Conservation (phyloP, 2,113 vertebrate species). For the Pterocles gutturalis region DNA sequence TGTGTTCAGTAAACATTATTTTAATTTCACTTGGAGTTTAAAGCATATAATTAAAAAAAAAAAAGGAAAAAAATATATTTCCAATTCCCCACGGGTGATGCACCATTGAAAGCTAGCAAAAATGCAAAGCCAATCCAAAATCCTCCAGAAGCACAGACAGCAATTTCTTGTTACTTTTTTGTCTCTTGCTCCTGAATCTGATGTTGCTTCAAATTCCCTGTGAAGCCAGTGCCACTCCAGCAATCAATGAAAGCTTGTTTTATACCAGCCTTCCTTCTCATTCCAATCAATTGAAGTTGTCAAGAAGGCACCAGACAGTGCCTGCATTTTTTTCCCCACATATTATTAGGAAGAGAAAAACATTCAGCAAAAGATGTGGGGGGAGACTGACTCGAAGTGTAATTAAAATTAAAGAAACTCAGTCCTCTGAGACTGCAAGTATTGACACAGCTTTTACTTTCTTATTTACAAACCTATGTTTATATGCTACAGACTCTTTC, state of each 20-base stretch:
- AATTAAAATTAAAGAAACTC: conserved; percentile 33
- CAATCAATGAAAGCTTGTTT: conserved; percentile 59
- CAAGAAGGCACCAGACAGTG: conserved; percentile 35
- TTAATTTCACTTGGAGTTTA: neutral
- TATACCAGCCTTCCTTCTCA: conserved; percentile 38
- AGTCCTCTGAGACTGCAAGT: neutral
- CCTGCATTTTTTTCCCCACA: neutral
- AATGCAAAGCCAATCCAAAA: neutral
- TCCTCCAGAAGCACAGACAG: neutral
- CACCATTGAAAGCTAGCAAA: neutral
- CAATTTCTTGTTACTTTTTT: neutral
- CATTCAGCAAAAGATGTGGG: neutral
- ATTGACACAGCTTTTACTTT: neutral
- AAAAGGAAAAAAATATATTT: neutral
- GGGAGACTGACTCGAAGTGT: neutral
- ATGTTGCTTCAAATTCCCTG: conserved; percentile 40
- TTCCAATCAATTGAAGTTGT: conserved; percentile 64
- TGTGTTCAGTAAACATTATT: neutral
- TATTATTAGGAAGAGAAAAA: conserved; percentile 13
- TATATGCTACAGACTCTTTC: neutral
- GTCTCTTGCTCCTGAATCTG: conserved; percentile 9
- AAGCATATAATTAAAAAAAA: neutral
- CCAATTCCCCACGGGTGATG: neutral
- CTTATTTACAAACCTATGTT: neutral
- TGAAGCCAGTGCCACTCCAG: conserved; percentile 11